phyloP scores from a whole-genome alignment of 2,113 vertebrate species.

The Pontoporia blainvillei region DNA sequence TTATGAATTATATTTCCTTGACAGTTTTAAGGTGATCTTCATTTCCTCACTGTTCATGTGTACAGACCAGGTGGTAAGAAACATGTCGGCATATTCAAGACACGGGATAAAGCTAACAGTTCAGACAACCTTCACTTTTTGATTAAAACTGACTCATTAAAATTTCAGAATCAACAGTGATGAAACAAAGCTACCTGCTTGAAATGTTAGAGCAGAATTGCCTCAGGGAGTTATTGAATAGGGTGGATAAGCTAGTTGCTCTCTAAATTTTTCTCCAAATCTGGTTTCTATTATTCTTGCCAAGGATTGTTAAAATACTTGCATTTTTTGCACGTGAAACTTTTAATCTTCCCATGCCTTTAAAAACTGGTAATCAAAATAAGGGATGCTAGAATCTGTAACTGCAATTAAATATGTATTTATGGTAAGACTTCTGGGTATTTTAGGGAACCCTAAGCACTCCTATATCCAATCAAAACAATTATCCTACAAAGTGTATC shows the following conservation, averaged over 20 bases:
- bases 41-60: background rate
- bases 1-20: background rate
- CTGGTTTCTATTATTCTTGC: background rate
- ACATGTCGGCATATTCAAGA: background rate
- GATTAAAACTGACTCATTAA: background rate
- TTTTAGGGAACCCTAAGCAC: background rate
- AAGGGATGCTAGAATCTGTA: background rate
- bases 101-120: background rate
- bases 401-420: background rate
- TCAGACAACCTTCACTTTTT: background rate
- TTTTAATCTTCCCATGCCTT: background rate
- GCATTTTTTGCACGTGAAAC: background rate
- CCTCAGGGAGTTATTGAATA: background rate
- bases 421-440: background rate
- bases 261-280: background rate
- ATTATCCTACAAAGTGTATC: background rate
- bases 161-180: background rate
- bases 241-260: background rate
- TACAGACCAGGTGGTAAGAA: background rate
- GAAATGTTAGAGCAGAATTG: background rate
- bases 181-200: background rate
- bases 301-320: background rate
- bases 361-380: background rate
- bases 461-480: background rate
- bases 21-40: background rate